Base-by-base conservation (phyloP, 1,140 invertebrate genomes). In the Drosophila novamexicana region DNA sequence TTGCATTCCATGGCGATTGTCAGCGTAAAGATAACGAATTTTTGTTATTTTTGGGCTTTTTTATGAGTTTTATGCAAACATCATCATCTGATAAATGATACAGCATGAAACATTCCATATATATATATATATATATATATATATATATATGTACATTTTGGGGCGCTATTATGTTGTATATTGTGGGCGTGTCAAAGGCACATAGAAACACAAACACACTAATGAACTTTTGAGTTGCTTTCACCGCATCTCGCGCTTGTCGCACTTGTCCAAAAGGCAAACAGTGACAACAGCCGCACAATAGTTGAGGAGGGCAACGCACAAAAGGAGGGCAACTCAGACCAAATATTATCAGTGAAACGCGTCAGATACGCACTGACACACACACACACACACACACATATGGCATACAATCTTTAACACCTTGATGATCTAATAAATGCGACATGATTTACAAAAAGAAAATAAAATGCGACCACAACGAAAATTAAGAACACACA, bases 361-460 rank as follows among this genome's bases (percentile, higher is more conserved):
- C 69, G 80, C 47, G 58, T 45, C 57, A 36, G 14, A 45, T 42
- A 76, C 70, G 37, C 42, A 57, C 64, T 29, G 16, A 29, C 44
- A 37, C 39, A 45, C 50, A 37, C 57, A 45, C 29, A 45, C 42
- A 57, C 65, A 37, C 10, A 56, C 63, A 44, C 39, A 65, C 50
- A 29, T 22, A 12, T 10, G 61, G 7, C 10, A 50, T 18, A 78
- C 79, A 82, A 82, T 82, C 79, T 81, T 81, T 82, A 81, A 81
- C 79, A 81, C 79, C 79, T 81, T 81, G 79, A 81, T 81, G 79
- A 81, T 81, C 79, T 81, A 81, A 81, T 81, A 81, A 81, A 81
- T 81, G 79, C 79, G 79, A 81, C 79, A 81, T 81, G 79, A 81
- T 81, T 81, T 82, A 78, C 79, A 69, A 47, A 59, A 53, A 53